A percentile compares a stretch with the other conserved stretches of the same genome.
Conservation (phyloP, 2,797 vertebrate genomes). For the Etheostoma nigrum region DNA sequence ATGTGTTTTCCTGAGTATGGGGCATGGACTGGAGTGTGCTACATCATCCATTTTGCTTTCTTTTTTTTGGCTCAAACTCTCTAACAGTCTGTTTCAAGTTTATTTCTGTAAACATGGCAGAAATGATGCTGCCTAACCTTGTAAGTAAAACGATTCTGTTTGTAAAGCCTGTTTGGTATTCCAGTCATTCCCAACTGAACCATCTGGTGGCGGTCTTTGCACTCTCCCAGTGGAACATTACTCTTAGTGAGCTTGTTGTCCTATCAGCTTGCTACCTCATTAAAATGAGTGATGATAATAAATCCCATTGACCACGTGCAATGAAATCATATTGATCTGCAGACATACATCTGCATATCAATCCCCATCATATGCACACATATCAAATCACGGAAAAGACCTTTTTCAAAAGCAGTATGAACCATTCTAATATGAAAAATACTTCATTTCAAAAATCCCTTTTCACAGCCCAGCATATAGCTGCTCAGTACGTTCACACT, state of each 20-base stretch:
- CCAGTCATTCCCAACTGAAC: constrained; percentile 67
- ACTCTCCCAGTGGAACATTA: constrained; percentile 64
- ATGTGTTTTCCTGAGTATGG: constrained; percentile 41
- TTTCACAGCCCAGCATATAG: constrained; percentile 62
- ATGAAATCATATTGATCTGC: constrained; percentile 79
- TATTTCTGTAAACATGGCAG: constrained; percentile 69
- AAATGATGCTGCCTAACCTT: constrained; percentile 56
- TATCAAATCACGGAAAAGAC: constrained; percentile 48
- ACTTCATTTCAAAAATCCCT: constrained; percentile 67
- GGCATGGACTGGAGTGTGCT: constrained; percentile 32
- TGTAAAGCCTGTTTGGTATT: constrained; percentile 71
- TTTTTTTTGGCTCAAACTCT: constrained; percentile 43
- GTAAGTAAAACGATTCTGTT: constrained; percentile 59
- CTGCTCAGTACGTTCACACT: constrained; percentile 43
- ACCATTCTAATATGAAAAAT: constrained; percentile 47
- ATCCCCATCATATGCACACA: constrained; percentile 42
- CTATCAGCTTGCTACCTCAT: constrained; percentile 81
- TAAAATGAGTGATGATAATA: constrained; percentile 83
- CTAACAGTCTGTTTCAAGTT: constrained; percentile 67
- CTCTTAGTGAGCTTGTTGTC: constrained; percentile 75
- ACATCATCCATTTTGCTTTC: constrained; percentile 47
- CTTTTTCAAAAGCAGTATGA: constrained; percentile 31
- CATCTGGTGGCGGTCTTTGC: constrained; percentile 82
- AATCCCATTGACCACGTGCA: constrained; percentile 72
- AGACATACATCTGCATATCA: constrained; percentile 46